phyloP scores from a whole-genome alignment of 2,888 invertebrate genomes.

The Hetaerina titia region DNA sequence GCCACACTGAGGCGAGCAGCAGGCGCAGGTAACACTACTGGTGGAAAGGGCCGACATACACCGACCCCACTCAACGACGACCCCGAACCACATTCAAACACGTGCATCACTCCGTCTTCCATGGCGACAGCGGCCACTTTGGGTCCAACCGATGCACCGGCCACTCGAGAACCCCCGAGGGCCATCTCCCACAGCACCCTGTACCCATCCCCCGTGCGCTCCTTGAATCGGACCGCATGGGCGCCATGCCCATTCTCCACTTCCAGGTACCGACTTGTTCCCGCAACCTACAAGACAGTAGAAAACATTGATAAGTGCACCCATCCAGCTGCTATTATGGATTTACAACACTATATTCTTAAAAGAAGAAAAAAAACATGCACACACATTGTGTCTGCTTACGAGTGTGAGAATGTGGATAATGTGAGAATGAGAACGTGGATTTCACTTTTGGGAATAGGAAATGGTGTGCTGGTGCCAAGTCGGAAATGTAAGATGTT shows the following conservation, averaged over 20 bases:
- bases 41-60: constrained; percentile 78
- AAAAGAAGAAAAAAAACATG: too few relatives aligned
- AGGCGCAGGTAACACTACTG: constrained; percentile 80
- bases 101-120: constrained; percentile 84
- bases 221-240: constrained; percentile 45
- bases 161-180: constrained; percentile 80
- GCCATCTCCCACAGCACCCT: constrained; percentile 82
- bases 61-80: constrained; percentile 72
- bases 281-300: background rate
- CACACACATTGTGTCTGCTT: too few relatives aligned
- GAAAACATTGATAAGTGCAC: background rate
- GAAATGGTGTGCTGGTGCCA: too few relatives aligned
- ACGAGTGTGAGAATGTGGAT: too few relatives aligned
- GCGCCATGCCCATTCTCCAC: constrained; percentile 38
- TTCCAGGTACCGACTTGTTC: constrained; percentile 53
- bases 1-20: constrained; percentile 81
- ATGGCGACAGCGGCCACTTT: constrained; percentile 83
- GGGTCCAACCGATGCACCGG: constrained; percentile 82
- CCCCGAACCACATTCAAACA: constrained; percentile 80
- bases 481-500: too few relatives aligned
- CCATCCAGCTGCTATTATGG: background rate
- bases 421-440: too few relatives aligned
- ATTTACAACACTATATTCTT: too few relatives aligned
- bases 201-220: constrained; percentile 74
- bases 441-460: too few relatives aligned